These are phyloP conservation scores for Rhagoletis zephyria DNA, from an alignment of 1,140 invertebrate genomes.

Conservation along the genomic window DNA sequence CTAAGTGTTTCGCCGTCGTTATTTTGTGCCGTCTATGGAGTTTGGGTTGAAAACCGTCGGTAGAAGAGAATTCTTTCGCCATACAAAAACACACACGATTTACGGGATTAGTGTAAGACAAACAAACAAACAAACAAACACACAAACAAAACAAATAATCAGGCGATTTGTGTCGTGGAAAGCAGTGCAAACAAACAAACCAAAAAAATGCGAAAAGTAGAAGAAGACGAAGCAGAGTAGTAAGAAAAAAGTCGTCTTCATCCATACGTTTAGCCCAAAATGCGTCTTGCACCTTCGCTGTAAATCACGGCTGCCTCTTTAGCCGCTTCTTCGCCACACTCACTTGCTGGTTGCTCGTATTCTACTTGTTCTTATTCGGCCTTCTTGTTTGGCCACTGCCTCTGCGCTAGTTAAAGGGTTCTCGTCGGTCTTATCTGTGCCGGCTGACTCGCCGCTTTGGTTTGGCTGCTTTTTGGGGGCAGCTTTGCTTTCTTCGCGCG, in stretches of 20 bases:
- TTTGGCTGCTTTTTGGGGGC: background rate
- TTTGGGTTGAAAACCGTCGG: background rate
- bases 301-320: background rate
- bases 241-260: background rate
- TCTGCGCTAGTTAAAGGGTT: constrained; percentile 45
- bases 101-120: background rate
- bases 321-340: background rate
- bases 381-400: background rate
- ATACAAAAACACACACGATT: background rate
- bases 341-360: background rate
- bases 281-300: background rate
- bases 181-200: background rate
- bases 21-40: background rate
- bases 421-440: constrained; percentile 18
- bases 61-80: background rate
- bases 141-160: too few relatives aligned
- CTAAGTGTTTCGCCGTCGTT: constrained; percentile 16
- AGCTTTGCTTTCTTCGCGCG: constrained; percentile 49
- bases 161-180: background rate
- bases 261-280: background rate
- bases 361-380: background rate
- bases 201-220: background rate
- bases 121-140: too few relatives aligned
- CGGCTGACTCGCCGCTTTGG: constrained; percentile 10
- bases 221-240: background rate